Conservation (phyloP, 2,888 invertebrate species). For the Neelides folsomi region DNA sequence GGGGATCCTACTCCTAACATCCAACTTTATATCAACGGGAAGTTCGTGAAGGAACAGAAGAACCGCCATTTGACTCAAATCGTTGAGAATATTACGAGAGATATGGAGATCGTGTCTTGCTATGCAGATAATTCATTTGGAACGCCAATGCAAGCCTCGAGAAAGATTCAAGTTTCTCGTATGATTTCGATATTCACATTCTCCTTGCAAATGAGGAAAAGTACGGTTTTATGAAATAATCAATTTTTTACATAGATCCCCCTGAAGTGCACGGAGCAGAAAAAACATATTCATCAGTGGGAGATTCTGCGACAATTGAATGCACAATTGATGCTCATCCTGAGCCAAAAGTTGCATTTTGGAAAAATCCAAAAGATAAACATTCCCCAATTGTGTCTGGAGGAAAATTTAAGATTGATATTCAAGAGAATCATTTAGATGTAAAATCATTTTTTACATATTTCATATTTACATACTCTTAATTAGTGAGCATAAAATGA, state of each 20-base stretch:
- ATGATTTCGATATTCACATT: slow-evolving; percentile 38
- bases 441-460: slow-evolving; percentile 2
- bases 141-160: slow-evolving; percentile 69
- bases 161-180: slow-evolving; percentile 69
- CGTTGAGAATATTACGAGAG: slow-evolving; percentile 68
- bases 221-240: neutral
- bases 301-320: slow-evolving; percentile 61
- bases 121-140: slow-evolving; percentile 76
- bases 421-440: slow-evolving; percentile 11
- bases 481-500: neutral
- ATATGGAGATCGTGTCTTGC: slow-evolving; percentile 74
- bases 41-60: slow-evolving; percentile 65
- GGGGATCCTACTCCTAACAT: slow-evolving; percentile 75
- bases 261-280: slow-evolving; percentile 64
- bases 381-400: slow-evolving; percentile 48
- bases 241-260: slow-evolving; percentile 45
- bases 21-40: slow-evolving; percentile 63
- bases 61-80: slow-evolving; percentile 74
- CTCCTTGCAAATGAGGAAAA: neutral
- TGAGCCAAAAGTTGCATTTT: slow-evolving; percentile 66
- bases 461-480: neutral
- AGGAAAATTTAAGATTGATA: slow-evolving; percentile 24
- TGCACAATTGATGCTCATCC: slow-evolving; percentile 67
- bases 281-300: slow-evolving; percentile 61
- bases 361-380: slow-evolving; percentile 57